Percentiles rank a stretch among this genome's conserved stretches.
These are phyloP conservation scores for Phalacrocorax pelagicus DNA, from an alignment of 2,113 vertebrate species.

Conservation along the genomic window DNA sequence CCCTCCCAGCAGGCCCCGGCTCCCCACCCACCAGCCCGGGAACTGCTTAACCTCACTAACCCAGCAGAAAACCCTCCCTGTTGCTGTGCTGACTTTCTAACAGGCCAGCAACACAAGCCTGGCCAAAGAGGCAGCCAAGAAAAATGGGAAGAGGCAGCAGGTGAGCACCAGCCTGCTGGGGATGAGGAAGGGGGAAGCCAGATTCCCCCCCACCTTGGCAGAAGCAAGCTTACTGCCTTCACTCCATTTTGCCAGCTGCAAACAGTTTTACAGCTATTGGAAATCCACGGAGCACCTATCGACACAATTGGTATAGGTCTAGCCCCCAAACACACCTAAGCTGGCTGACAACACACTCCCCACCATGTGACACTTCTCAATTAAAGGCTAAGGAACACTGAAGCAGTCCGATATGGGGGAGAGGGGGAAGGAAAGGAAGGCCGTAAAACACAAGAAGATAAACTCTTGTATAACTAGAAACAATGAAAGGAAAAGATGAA, in stretches of 20 bases:
- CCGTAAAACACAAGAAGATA: not conserved
- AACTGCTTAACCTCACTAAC: not conserved
- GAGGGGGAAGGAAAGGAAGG: not conserved
- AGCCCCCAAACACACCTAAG: not conserved
- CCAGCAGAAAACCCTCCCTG: not conserved
- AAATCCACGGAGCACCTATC: rapidly evolving
- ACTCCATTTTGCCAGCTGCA: not conserved
- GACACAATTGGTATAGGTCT: not conserved
- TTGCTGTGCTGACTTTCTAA: not conserved
- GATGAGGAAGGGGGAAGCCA: not conserved
- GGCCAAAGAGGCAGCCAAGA: not conserved
- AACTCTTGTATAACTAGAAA: not conserved
- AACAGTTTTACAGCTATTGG: not conserved
- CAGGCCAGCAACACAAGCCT: rapidly evolving
- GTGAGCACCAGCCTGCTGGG: not conserved
- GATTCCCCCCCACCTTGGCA: not conserved
- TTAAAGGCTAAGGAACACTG: not conserved
- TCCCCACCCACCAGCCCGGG: not conserved
- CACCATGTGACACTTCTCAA: not conserved
- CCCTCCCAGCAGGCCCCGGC: not conserved
- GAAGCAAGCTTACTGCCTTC: not conserved
- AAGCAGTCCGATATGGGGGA: rapidly evolving
- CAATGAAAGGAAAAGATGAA: not conserved
- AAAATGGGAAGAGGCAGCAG: not conserved
- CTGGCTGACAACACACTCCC: not conserved